A percentile compares a stretch with the other conserved stretches of the same genome.
Evolutionary conservation across 2,888 invertebrate species (phyloP).

Genomic region (Junonia oenone): DNA sequence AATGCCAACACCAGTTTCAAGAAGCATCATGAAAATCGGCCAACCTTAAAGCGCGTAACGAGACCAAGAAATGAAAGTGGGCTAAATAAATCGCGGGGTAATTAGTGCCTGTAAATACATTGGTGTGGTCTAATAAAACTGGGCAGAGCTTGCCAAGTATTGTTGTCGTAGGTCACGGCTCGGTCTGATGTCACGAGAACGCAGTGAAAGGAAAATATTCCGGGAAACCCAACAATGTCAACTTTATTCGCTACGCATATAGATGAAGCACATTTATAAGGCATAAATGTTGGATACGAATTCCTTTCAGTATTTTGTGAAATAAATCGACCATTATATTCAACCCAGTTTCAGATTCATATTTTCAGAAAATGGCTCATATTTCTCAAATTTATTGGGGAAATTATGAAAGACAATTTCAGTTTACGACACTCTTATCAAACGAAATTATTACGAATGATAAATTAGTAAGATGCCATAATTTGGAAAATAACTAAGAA

Average conservation of each 20-base stretch:
- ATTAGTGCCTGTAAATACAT: slow-evolving; percentile 48
- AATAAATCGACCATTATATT: no score
- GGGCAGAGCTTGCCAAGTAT: slow-evolving; percentile 49
- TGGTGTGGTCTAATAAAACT: slow-evolving; percentile 39
- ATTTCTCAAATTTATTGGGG: no score
- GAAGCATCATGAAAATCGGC: slow-evolving; percentile 17
- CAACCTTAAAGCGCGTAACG: slow-evolving; percentile 12
- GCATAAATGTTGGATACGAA: no score
- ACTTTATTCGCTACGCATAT: no score
- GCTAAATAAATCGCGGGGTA: slow-evolving; percentile 34
- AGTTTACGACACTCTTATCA: no score
- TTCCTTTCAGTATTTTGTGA: no score
- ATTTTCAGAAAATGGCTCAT: no score
- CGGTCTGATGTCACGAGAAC: slow-evolving; percentile 13
- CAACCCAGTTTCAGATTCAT: no score
- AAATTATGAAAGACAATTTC: no score
- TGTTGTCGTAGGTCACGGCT: slow-evolving; percentile 57
- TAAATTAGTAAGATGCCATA: no score
- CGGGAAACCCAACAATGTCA: neutral
- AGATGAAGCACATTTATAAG: no score
- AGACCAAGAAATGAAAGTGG: slow-evolving; percentile 18
- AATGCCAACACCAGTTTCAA: slow-evolving; percentile 15
- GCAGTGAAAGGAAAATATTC: slow-evolving; percentile 16
- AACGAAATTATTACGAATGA: neutral
- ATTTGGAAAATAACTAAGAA: no score